These are phyloP conservation scores for Meloidogyne floridensis DNA, from an alignment of 1,140 invertebrate genomes.

Conservation along the genomic window DNA sequence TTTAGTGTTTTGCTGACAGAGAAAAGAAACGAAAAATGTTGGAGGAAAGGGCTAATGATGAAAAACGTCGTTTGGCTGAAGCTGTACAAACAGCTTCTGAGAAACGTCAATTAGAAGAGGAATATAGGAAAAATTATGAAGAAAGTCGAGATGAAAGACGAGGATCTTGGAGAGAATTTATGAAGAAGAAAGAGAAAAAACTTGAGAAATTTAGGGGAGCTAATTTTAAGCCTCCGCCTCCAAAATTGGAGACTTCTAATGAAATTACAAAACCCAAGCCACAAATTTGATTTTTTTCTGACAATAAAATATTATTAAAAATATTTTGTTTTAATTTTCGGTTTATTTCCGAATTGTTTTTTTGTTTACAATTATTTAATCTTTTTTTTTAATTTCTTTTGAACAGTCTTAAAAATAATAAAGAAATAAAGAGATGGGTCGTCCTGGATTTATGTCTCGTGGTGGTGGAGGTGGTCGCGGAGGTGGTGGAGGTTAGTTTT, in stretches of 20 bases:
- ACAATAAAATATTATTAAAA: not conserved
- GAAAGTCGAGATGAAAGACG: conserved; percentile 63
- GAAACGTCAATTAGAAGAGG: conserved; percentile 63
- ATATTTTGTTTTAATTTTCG: conserved; percentile 21
- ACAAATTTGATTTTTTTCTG: conserved; percentile 19
- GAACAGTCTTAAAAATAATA: not conserved
- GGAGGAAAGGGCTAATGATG: conserved; percentile 63
- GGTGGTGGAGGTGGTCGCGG: conserved; percentile 38
- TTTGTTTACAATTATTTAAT: not conserved
- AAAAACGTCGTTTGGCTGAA: conserved; percentile 58
- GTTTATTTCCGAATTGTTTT: not conserved
- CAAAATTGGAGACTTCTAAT: conserved; percentile 43
- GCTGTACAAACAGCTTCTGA: conserved; percentile 52
- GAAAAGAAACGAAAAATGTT: conserved; percentile 61
- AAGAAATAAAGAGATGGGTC: conserved; percentile 42
- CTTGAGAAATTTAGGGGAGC: conserved; percentile 43
- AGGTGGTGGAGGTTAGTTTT: conserved; percentile 10
- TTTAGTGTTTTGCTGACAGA: conserved; percentile 60
- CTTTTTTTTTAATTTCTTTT: not conserved
- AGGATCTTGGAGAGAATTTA: conserved; percentile 45
- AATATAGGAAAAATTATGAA: conserved; percentile 65
- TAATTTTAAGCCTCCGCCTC: conserved; percentile 44
- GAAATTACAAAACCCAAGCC: conserved; percentile 2
- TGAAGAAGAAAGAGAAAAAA: conserved; percentile 50
- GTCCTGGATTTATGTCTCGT: conserved; percentile 41